phyloP scores from a whole-genome alignment of 2,113 vertebrate genomes.

The Apistogramma diplotaenia region DNA sequence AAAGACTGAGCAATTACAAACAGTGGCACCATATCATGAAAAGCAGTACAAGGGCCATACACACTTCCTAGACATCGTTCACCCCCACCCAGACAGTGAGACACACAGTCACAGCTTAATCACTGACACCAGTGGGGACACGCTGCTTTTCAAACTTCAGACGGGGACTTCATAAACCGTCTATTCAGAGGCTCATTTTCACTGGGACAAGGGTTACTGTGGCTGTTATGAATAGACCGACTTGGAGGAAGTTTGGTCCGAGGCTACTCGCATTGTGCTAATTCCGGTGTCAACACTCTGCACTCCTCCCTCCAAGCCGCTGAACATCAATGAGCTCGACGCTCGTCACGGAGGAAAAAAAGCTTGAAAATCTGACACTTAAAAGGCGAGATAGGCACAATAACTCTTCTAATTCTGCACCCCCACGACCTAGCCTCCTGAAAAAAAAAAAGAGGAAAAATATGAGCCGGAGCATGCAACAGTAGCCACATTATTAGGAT shows the following conservation, averaged over 20 bases:
- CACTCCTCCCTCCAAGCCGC: neutral
- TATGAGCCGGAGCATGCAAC: constrained; percentile 25
- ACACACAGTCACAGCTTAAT: constrained; percentile 57
- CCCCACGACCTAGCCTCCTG: neutral
- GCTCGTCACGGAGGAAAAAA: constrained; percentile 28
- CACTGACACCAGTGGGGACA: constrained; percentile 46
- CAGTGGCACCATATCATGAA: neutral
- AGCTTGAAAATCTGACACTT: constrained; percentile 51
- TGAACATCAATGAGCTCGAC: constrained; percentile 16
- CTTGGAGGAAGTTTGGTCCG: constrained; percentile 34
- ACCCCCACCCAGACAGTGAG: constrained; percentile 11
- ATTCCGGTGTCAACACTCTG: constrained; percentile 44
- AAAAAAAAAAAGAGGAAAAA: neutral
- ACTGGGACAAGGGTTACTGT: constrained; percentile 20
- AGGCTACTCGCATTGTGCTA: constrained; percentile 49
- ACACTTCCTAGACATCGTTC: constrained; percentile 55
- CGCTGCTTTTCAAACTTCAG: constrained; percentile 55
- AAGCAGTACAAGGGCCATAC: constrained; percentile 51
- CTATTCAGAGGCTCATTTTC: constrained; percentile 57
- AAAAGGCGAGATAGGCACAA: constrained; percentile 45
- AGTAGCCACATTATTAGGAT: constrained; percentile 55
- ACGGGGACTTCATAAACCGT: constrained; percentile 49
- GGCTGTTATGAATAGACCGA: constrained; percentile 37
- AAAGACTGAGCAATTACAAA: neutral
- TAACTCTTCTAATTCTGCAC: constrained; percentile 36